Evolutionary conservation across 2,888 invertebrate species (phyloP), one percentile per base, ranked within the genome.

Genomic region (Proisotoma minuta): DNA sequence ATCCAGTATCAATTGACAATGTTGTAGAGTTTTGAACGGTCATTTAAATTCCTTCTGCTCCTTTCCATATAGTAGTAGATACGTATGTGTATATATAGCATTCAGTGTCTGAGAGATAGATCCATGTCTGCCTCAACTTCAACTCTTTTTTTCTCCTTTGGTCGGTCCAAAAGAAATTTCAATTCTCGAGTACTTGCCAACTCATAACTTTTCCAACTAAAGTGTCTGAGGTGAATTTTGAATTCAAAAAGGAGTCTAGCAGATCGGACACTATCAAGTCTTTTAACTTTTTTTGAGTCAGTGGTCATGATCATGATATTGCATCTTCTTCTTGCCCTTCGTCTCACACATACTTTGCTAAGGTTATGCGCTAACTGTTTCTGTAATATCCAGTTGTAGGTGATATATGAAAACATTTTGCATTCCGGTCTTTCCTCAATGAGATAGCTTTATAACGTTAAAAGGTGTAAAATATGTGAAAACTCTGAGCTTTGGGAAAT

Each of bases 111-210:
- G 34, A 43, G 5, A 43, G 10, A 43, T 20, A 5, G 43, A 43
- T n/a, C 43, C 18, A 10, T 8, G 34, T 34, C 34, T 8, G 8
- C 8, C 34, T 10, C 34, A 34, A 10, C 15, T 15, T 8, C 34
- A 34, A 8, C 43, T 18, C 43, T 43, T 20, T 5, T 43, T 43
- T n/a, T 43, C 10, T 43, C 43, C 20, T 4, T 43, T 12, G 15
- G 18, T 43, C 43, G 4, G 8, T 34, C 34, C 15, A 8, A 34
- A 15, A 43, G 43, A 43, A 34, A 10, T 34, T 15, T 12, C 10
- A 43, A 43, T 43, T 51, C 51, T 51, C 51, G 26, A 24, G 27
- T 51, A 51, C 51, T 51, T 51, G 51, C 27, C 24, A 51, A 51
- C 26, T 51, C 51, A 51, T 51, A 51, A 51, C 51, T 51, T 51